Percentiles rank a stretch among this genome's conserved stretches.
Conservation (phyloP, 2,888 invertebrate genomes). For the Brenthis daphne region DNA sequence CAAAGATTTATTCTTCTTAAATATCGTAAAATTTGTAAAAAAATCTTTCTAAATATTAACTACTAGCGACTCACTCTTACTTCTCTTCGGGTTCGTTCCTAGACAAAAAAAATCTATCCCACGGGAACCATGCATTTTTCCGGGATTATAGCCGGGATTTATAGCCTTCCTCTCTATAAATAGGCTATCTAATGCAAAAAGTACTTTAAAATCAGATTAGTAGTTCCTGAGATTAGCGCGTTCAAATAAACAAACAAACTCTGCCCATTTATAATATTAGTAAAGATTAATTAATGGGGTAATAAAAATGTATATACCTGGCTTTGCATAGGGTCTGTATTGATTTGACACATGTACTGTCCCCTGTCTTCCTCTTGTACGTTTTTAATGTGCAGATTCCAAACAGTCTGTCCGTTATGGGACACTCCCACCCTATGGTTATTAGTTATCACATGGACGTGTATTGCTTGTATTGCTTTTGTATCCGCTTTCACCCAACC, state of each 20-base stretch:
- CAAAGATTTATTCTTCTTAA: no score
- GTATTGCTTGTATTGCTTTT: slow-evolving; percentile 95
- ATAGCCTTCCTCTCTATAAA: no score
- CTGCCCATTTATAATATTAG: no score
- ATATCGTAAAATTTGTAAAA: no score
- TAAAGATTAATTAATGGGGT: background rate
- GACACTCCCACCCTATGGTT: slow-evolving; percentile 93
- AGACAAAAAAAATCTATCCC: no score
- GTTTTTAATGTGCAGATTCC: slow-evolving; percentile 94
- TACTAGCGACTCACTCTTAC: background rate
- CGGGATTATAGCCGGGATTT: no score
- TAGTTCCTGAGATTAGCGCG: no score
- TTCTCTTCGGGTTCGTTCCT: no score
- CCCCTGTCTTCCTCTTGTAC: slow-evolving; percentile 94
- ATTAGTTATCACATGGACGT: slow-evolving; percentile 95
- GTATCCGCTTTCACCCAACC: slow-evolving; percentile 97
- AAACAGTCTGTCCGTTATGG: slow-evolving; percentile 91
- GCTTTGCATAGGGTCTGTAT: slow-evolving; percentile 97
- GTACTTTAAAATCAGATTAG: no score
- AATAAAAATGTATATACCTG: slow-evolving; percentile 83
- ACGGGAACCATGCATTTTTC: no score
- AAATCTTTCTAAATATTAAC: background rate
- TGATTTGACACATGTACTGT: slow-evolving; percentile 96
- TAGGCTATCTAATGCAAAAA: no score
- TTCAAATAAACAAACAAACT: no score